Conservation (phyloP, 2,888 invertebrate genomes). For the Clitarchus hookeri region DNA sequence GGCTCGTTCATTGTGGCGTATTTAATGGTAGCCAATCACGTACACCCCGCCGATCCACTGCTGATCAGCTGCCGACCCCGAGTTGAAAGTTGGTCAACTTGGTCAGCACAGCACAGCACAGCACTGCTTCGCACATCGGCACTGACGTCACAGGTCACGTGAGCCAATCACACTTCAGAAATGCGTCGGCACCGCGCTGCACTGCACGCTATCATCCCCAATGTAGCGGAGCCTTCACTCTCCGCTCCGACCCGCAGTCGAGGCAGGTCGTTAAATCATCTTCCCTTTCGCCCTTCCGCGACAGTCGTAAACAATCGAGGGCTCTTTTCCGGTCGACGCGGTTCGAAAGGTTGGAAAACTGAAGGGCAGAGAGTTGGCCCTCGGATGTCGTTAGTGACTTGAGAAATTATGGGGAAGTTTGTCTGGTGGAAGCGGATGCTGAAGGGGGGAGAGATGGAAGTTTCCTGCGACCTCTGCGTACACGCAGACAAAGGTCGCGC, state of each 20-base stretch:
- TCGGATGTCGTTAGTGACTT: background rate
- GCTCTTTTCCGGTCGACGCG: background rate
- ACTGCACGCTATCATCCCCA: too few relatives aligned
- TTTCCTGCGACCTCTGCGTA: background rate
- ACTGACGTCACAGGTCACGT: too few relatives aligned
- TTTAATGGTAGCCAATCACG: too few relatives aligned
- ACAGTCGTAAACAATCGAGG: background rate
- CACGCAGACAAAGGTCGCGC: background rate
- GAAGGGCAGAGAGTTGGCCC: background rate
- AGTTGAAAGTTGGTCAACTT: too few relatives aligned
- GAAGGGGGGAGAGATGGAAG: background rate
- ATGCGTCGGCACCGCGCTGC: too few relatives aligned
- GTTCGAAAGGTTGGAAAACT: background rate
- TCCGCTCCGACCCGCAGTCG: background rate
- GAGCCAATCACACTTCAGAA: too few relatives aligned
- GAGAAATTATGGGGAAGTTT: background rate
- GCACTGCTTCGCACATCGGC: too few relatives aligned
- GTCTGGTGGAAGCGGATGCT: background rate
- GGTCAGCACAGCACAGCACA: too few relatives aligned
- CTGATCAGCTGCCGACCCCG: too few relatives aligned
- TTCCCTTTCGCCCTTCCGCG: background rate
- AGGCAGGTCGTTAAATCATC: background rate
- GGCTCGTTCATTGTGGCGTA: too few relatives aligned
- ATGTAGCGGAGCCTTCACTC: too few relatives aligned
- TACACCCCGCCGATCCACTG: too few relatives aligned